These are phyloP conservation scores for Rhineura floridana DNA, from an alignment of 2,113 vertebrate genomes.

Conservation along the genomic window DNA sequence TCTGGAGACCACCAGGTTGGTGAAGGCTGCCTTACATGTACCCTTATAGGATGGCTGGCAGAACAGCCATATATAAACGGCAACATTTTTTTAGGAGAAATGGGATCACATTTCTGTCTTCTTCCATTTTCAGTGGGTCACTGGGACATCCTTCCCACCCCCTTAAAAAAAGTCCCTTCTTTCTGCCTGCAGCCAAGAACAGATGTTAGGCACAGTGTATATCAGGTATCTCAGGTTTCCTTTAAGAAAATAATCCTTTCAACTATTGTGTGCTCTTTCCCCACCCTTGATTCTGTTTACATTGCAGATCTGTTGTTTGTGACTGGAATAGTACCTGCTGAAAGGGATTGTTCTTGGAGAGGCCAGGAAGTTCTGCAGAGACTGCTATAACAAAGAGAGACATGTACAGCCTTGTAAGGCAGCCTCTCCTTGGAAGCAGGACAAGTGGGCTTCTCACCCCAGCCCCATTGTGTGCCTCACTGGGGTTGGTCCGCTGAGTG, in stretches of 20 bases:
- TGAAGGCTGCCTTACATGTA: too few relatives aligned
- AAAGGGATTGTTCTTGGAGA: constrained; percentile 42
- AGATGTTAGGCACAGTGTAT: not conserved
- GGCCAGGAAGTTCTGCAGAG: constrained; percentile 48
- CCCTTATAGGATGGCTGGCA: too few relatives aligned
- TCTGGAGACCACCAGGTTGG: too few relatives aligned
- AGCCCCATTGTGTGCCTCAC: not conserved
- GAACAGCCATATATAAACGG: not conserved
- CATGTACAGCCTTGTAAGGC: not conserved
- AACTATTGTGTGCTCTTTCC: constrained; percentile 45
- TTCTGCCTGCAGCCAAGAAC: not conserved
- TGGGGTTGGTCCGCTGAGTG: not conserved
- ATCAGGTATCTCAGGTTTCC: constrained; percentile 36
- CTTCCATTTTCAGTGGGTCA: not conserved
- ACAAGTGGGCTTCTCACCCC: not conserved
- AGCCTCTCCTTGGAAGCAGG: too few relatives aligned
- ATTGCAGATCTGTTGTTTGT: not conserved
- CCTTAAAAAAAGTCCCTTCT: fast-evolving
- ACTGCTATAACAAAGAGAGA: not conserved
- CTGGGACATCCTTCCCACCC: not conserved
- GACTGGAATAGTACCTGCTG: constrained; percentile 21
- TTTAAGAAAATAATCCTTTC: constrained; percentile 35
- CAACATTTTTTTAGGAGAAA: not conserved
- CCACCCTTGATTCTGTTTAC: constrained; percentile 39
- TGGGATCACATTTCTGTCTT: not conserved